Base-by-base conservation (phyloP, 92 coral and sea anemone genomes). In the Anthopleura xanthogrammica region DNA sequence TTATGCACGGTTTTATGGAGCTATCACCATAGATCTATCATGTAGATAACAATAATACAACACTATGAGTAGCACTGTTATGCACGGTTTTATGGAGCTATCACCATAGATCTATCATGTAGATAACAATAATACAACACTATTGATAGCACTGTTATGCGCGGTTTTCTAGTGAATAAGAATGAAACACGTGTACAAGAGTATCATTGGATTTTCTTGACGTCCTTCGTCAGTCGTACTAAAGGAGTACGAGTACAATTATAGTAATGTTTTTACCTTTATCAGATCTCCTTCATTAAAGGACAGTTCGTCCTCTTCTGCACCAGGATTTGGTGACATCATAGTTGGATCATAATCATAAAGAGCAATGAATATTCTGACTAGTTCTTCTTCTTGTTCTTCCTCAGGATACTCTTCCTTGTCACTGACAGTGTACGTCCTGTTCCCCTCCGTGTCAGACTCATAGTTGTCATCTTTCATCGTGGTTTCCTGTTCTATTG, bases 311-410 rank as follows among this genome's bases (percentile, higher is more conserved):
- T 97, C 99, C 7, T 94, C 99, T 57, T 95, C 99, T 4, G 97
- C 99, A 70, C 89, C 98, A 57, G 93, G 93, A 85, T 97, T 97
- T 16, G 99, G 99, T 80, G 99, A 97, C 97, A 94, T 95, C 0
- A 88, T 85, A 5, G 84, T 75, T 7, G 99, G 99, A 77, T 97
- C 98, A 70, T 97, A 97, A 77, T 94, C 95, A 79, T 94, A 97
- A 72, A 97, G 85, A 16, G 98, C 99, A 75, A 97, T 82, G 74
- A 92, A 97, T 82, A 90, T 90, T 22, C 94, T 90, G 60, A 96
- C 72, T 65, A 23, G 88, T 73, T 90, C 98, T 40, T 86, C 93
- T 56, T 84, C 76, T 23, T 22, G 73, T 42, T 85, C 95, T 50
- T 87, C 84, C 19, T 72, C 80, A 40, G 46, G 82, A 22, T 65